phyloP scores from a whole-genome alignment of 2,888 invertebrate species.

The Didymodactylos carnosus region DNA sequence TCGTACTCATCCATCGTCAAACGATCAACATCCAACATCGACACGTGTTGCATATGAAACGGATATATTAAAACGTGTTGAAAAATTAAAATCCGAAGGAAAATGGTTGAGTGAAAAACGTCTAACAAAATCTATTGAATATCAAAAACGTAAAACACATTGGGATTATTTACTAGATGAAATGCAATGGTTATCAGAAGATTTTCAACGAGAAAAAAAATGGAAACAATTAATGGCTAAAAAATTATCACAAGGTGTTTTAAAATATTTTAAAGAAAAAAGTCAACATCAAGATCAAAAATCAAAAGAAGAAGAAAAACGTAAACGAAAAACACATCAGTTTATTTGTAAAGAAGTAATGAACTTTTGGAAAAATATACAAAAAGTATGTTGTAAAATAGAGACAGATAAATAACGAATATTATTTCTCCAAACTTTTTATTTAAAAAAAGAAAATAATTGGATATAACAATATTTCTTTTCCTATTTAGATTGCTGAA shows the following conservation, averaged over 20 bases:
- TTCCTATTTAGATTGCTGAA: too few relatives aligned
- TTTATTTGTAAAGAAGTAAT: neutral
- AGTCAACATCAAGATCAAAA: neutral
- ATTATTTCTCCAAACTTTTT: too few relatives aligned
- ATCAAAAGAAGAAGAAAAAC: slow-evolving; percentile 4
- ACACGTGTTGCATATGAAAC: slow-evolving; percentile 3
- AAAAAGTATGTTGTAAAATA: slow-evolving; percentile 7
- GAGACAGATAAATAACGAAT: neutral
- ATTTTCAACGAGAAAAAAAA: slow-evolving; percentile 88
- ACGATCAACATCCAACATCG: neutral
- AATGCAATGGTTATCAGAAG: slow-evolving; percentile 92
- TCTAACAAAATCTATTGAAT: slow-evolving; percentile 53
- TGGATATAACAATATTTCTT: too few relatives aligned
- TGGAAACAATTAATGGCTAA: slow-evolving; percentile 64
- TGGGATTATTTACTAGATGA: slow-evolving; percentile 97
- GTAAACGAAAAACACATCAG: neutral
- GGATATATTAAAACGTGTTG: slow-evolving; percentile 3
- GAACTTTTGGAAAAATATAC: slow-evolving; percentile 12
- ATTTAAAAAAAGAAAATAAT: too few relatives aligned
- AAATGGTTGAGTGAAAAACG: slow-evolving; percentile 35
- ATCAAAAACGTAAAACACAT: slow-evolving; percentile 64
- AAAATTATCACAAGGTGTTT: slow-evolving; percentile 2
- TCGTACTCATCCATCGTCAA: neutral
- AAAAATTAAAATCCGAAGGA: neutral
- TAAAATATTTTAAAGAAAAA: slow-evolving; percentile 11